phyloP scores from a whole-genome alignment of 2,113 vertebrate genomes.

The Cephalopterus ornatus region DNA sequence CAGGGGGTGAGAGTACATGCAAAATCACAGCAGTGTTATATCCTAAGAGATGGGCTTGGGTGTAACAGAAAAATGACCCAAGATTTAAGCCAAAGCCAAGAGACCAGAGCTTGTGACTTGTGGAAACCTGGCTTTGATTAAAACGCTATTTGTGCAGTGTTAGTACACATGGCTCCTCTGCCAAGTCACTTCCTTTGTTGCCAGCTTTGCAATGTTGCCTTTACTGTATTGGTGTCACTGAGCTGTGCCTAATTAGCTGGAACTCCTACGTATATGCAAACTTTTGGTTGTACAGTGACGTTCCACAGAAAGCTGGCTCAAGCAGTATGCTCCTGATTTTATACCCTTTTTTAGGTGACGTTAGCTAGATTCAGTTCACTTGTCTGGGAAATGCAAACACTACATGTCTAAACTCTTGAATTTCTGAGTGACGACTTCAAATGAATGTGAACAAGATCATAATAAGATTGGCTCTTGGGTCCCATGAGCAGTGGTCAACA shows the following conservation, averaged over 20 bases:
- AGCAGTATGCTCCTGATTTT: not conserved
- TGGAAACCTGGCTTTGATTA: conserved; percentile 29
- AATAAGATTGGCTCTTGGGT: not conserved
- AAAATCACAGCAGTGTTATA: not conserved
- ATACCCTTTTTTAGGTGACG: accelerated
- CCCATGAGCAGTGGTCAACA: not conserved
- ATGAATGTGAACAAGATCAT: not conserved
- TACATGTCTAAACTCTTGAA: accelerated
- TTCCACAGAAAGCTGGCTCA: not conserved
- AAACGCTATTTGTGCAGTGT: not conserved
- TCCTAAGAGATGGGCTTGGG: not conserved
- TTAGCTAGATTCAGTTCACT: not conserved
- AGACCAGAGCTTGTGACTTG: not conserved
- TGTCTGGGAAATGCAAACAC: not conserved
- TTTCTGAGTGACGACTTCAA: not conserved
- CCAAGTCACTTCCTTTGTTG: not conserved
- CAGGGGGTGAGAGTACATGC: too few species aligned
- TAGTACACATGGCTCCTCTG: not conserved
- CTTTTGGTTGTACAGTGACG: not conserved
- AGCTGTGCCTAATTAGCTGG: not conserved
- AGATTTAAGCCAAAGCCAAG: not conserved
- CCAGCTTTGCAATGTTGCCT: not conserved
- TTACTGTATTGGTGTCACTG: not conserved
- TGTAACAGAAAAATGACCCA: not conserved
- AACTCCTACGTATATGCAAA: not conserved